Conservation (phyloP, 2,113 vertebrate genomes). For the Alethe diademata region DNA sequence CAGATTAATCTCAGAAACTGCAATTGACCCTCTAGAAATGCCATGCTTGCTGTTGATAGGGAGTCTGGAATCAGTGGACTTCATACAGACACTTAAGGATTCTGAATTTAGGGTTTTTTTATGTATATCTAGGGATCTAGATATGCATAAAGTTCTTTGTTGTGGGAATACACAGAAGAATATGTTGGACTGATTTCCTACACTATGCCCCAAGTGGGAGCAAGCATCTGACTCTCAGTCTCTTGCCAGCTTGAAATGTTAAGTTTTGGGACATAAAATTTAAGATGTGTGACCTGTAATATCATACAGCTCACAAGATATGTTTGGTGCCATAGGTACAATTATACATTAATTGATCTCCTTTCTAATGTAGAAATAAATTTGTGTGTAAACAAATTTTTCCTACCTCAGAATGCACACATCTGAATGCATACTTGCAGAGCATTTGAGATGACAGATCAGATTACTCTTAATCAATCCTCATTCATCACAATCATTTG, state of each 20-base stretch:
- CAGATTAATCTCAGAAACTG: background rate
- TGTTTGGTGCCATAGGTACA: background rate
- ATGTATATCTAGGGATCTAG: background rate
- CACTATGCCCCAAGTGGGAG: background rate
- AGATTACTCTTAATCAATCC: background rate
- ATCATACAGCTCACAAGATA: background rate
- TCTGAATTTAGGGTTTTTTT: background rate
- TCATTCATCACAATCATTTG: background rate
- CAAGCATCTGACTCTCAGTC: background rate
- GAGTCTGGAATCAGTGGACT: background rate
- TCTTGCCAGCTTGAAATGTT: background rate
- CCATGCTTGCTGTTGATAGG: background rate
- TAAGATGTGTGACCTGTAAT: background rate
- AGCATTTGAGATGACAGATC: background rate
- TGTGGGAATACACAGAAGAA: background rate
- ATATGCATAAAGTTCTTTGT: background rate
- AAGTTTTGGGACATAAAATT: background rate
- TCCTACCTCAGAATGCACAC: background rate
- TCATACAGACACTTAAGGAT: background rate
- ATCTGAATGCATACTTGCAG: background rate
- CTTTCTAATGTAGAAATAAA: background rate
- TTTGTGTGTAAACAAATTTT: background rate
- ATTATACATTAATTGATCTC: background rate
- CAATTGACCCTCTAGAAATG: background rate
- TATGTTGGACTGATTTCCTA: background rate